phyloP scores from a whole-genome alignment of 2,888 invertebrate genomes.

The Agrochola litura region DNA sequence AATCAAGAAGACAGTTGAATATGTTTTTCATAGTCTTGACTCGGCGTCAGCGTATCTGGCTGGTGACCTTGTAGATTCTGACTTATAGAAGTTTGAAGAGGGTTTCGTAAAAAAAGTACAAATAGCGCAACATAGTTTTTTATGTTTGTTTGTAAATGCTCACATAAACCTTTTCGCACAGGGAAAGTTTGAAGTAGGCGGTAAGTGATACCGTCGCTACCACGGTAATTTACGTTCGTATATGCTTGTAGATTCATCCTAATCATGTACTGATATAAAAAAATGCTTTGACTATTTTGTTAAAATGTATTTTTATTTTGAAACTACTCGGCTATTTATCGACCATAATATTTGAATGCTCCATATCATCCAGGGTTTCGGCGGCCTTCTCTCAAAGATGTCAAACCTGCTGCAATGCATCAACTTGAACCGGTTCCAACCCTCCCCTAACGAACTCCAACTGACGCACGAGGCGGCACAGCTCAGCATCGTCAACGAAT shows the following conservation, averaged over 20 bases:
- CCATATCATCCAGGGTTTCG: constrained; percentile 30
- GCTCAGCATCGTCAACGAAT: constrained; percentile 91
- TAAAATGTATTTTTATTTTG: too few species aligned
- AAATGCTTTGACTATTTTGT: background rate
- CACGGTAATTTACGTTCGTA: background rate
- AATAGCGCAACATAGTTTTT: background rate
- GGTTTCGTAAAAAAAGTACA: too few species aligned
- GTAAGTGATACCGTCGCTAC: too few species aligned
- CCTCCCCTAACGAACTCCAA: constrained; percentile 87
- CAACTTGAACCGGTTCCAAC: constrained; percentile 90
- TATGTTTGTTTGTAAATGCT: background rate
- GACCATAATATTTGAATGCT: background rate
- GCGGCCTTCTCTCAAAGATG: constrained; percentile 85
- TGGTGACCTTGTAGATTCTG: background rate
- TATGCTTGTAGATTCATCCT: background rate
- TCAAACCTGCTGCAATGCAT: constrained; percentile 92
- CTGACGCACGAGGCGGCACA: constrained; percentile 90
- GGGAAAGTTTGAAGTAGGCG: too few species aligned
- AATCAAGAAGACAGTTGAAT: background rate
- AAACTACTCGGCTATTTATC: too few species aligned
- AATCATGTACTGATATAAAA: too few species aligned
- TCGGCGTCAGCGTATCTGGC: background rate
- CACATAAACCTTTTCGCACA: background rate
- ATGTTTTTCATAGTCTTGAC: background rate
- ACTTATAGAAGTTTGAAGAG: too few species aligned